A percentile compares a stretch with the other conserved stretches of the same genome.
phyloP scores from a whole-genome alignment of 2,888 invertebrate species.

The Erebia palarica region DNA sequence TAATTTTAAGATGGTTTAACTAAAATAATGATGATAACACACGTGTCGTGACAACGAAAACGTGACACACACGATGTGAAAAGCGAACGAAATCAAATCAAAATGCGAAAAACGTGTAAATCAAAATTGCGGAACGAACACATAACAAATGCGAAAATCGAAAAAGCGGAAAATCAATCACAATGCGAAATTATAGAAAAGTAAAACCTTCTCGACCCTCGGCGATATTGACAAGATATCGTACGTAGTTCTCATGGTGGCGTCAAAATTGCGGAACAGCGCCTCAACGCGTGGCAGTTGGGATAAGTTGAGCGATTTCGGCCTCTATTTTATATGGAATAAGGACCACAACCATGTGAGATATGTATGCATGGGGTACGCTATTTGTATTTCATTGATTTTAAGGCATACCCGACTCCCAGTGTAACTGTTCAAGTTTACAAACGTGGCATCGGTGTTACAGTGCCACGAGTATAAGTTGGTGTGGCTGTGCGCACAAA shows the following conservation, averaged over 20 bases:
- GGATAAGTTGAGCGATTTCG: conserved; percentile 77
- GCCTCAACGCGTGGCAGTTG: conserved; percentile 76
- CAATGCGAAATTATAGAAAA: conserved; percentile 45
- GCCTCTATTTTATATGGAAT: conserved; percentile 60
- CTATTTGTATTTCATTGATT: conserved; percentile 15
- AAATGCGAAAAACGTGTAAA: conserved; percentile 33
- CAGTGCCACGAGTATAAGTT: too few species aligned
- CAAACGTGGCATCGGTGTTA: too few species aligned
- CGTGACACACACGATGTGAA: conserved; percentile 14
- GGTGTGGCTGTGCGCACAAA: too few species aligned
- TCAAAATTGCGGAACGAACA: conserved; percentile 23
- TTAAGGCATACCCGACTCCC: neutral
- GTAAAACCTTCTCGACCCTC: conserved; percentile 69
- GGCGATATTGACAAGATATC: conserved; percentile 74
- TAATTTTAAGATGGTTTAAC: neutral
- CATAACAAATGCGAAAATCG: conserved; percentile 16
- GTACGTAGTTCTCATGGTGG: conserved; percentile 66
- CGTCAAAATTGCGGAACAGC: conserved; percentile 72
- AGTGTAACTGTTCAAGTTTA: neutral
- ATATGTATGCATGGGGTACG: conserved; percentile 9
- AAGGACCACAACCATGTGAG: conserved; percentile 55
- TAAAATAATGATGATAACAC: neutral
- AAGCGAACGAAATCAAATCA: conserved; percentile 37
- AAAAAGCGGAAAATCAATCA: conserved; percentile 28
- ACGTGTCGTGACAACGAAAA: neutral